Conservation (phyloP, 2,113 vertebrate genomes). For the Papio anubis region DNA sequence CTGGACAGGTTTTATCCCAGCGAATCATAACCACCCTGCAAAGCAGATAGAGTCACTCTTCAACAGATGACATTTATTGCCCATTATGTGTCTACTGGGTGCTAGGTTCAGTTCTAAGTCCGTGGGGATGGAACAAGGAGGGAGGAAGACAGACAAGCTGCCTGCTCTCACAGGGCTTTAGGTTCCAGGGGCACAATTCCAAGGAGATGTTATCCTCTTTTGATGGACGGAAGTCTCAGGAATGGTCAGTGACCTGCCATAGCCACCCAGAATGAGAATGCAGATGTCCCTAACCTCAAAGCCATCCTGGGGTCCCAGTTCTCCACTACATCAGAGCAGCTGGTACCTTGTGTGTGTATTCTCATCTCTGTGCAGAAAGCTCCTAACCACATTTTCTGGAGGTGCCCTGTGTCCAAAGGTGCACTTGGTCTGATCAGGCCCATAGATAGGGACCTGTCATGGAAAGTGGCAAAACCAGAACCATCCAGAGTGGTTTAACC, state of each 20-base stretch:
- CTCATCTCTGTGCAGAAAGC: not conserved
- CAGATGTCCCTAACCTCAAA: not conserved
- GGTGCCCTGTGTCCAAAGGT: fast-evolving
- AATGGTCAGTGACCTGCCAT: not conserved
- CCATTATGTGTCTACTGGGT: fast-evolving
- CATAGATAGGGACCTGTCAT: too few species aligned
- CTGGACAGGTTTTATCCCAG: fast-evolving
- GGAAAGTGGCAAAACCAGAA: not conserved
- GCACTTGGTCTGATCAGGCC: not conserved
- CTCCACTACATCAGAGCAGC: not conserved
- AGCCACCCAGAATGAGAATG: not conserved
- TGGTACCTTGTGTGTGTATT: fast-evolving
- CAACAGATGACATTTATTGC: fast-evolving
- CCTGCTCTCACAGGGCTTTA: fast-evolving
- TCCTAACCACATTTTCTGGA: not conserved
- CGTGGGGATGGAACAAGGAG: not conserved
- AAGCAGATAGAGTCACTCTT: not conserved
- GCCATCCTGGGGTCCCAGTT: too few species aligned
- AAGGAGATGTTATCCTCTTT: not conserved
- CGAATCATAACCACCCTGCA: fast-evolving
- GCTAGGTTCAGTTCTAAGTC: not conserved
- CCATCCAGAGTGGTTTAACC: not conserved
- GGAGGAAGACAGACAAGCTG: not conserved
- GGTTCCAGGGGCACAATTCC: not conserved
- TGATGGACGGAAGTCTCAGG: not conserved